phyloP scores from a whole-genome alignment of 2,113 vertebrate species.

The Taxidea taxus region DNA sequence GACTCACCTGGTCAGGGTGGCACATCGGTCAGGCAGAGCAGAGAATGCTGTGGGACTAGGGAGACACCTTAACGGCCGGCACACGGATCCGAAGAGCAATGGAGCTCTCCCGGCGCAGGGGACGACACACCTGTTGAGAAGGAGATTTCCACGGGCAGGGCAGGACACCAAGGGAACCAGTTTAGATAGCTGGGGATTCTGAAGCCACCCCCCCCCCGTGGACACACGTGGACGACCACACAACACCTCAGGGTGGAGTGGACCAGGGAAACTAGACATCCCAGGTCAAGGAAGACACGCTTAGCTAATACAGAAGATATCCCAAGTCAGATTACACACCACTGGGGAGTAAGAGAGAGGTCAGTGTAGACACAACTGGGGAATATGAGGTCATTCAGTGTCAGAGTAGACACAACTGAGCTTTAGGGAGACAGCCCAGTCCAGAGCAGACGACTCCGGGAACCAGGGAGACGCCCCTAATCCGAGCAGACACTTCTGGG shows the following conservation, averaged over 20 bases:
- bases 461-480: background rate
- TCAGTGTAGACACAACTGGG: background rate
- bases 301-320: too few species aligned
- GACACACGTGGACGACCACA: background rate
- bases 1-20: too few species aligned
- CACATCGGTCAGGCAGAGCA: too few species aligned
- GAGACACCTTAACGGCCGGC: too few species aligned
- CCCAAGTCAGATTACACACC: too few species aligned
- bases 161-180: background rate
- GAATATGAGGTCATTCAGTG: too few species aligned
- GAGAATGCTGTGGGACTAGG: too few species aligned
- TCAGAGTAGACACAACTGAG: too few species aligned
- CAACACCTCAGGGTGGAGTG: background rate
- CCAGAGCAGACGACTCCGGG: background rate
- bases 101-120: too few species aligned
- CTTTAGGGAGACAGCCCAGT: too few species aligned
- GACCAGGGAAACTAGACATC: background rate
- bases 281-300: too few species aligned
- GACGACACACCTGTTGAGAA: background rate
- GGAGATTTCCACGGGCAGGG: background rate
- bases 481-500: background rate
- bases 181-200: background rate
- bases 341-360: too few species aligned
- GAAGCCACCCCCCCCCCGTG: background rate
- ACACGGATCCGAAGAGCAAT: background rate